phyloP scores from a whole-genome alignment of 2,888 invertebrate species.

The Zhengitettix transpicula region DNA sequence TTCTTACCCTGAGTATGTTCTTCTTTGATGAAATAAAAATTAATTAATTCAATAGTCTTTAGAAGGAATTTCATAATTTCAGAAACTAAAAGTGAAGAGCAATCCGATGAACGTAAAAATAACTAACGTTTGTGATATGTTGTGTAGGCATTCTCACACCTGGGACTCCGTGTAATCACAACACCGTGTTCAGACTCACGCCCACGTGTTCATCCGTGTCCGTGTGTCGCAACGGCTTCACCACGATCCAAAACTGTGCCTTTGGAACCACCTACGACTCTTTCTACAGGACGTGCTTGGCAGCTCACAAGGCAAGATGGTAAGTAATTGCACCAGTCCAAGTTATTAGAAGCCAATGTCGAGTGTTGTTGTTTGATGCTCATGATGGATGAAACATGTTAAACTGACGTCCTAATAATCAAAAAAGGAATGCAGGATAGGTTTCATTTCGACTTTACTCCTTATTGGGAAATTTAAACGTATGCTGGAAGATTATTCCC shows the following conservation, averaged over 20 bases:
- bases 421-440: too few relatives aligned
- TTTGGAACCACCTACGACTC: slow-evolving; percentile 24
- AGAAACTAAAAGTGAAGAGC: not conserved
- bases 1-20: not conserved
- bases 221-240: slow-evolving; percentile 22
- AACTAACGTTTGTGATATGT: not conserved
- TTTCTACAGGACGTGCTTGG: slow-evolving; percentile 22
- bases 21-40: not conserved
- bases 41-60: not conserved
- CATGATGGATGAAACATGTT: too few relatives aligned
- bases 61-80: too few relatives aligned
- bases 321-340: not conserved
- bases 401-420: too few relatives aligned
- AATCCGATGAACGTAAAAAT: not conserved
- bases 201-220: slow-evolving; percentile 24
- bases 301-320: slow-evolving; percentile 24
- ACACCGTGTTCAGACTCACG: slow-evolving; percentile 21
- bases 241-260: slow-evolving; percentile 26
- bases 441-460: too few relatives aligned
- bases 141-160: slow-evolving; percentile 21
- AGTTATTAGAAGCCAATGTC: too few relatives aligned
- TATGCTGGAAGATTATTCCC: too few relatives aligned
- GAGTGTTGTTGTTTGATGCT: too few relatives aligned
- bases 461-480: too few relatives aligned
- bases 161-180: slow-evolving; percentile 18